Evolutionary conservation across 2,113 vertebrate species (phyloP), one percentile per base, ranked within the genome.

Genomic region (Periophthalmodon schlosseri): DNA sequence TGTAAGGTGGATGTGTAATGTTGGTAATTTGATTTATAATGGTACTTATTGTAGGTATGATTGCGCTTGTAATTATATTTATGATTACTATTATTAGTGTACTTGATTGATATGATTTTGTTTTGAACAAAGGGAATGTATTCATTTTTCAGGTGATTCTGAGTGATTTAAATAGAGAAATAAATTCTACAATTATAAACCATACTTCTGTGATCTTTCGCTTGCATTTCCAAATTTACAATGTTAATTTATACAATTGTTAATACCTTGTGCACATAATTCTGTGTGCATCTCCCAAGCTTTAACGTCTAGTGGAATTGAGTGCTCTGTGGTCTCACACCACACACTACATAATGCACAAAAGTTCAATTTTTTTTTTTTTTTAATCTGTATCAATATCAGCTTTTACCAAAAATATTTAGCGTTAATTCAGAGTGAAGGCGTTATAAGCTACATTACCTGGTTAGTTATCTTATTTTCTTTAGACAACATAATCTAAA

Each of bases 121-220:
- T 86, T 91, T 88, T 90, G 76, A 92, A 88, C 85, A 88, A 88
- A 90, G 86, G 83, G 91, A 92, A 92, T 92, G 90, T 92, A 91
- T 85, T 89, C 78, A 89, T 89, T 89, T 90, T 90, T 89, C 84
- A 91, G 87, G 85, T 91, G 87, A 90, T 87, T 85, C 74, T 4
- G 85, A 89, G 90, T 91, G 86, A 90, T 89, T 91, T 89, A 77
- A 92, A 91, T 92, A 90, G 90, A 90, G 84, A 50, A 86, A 87
- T 89, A 83, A 89, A 90, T 85, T 79, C 79, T 65, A 70, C 81
- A 76, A 39, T 63, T 20, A 69, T 34, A 24, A 70, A 61, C 2
- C 74, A 68, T 84, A 39, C 23, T 63, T 33, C 24, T 16, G 28
- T 75, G 46, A 78, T 85, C 74, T 73, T 39, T 39, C 2, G 39